phyloP scores from a whole-genome alignment of 2,113 vertebrate species.

The Oxyura jamaicensis region DNA sequence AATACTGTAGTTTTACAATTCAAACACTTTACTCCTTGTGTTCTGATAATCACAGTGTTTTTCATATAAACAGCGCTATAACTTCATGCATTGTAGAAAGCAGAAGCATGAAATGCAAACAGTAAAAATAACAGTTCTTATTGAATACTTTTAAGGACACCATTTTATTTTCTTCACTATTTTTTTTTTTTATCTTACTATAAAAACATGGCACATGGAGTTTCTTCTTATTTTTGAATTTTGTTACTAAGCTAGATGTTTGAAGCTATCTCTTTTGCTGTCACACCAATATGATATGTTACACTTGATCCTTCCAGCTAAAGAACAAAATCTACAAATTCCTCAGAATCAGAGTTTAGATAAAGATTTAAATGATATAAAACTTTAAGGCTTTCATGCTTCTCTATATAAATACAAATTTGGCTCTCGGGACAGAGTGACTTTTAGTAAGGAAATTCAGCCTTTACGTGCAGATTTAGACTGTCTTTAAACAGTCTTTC shows the following conservation, averaged over 20 bases:
- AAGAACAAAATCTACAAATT: neutral
- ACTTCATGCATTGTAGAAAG: conserved; percentile 5
- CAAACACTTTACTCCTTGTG: conserved; percentile 35
- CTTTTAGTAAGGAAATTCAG: neutral
- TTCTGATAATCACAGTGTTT: conserved; percentile 1
- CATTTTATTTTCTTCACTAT: neutral
- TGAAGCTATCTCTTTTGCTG: neutral
- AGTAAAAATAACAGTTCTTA: neutral
- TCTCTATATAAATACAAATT: neutral
- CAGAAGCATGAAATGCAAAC: conserved; percentile 36
- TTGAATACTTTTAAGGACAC: neutral
- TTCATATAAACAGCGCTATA: neutral
- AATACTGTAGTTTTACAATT: conserved; percentile 14
- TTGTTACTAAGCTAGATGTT: neutral
- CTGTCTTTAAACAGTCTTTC: neutral
- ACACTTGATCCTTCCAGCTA: neutral
- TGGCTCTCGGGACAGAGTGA: neutral
- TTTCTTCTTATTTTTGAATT: neutral
- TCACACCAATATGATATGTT: neutral
- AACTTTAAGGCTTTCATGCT: neutral
- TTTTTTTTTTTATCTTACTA: neutral
- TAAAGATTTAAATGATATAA: neutral
- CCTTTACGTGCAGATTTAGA: neutral
- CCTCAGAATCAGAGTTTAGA: neutral
- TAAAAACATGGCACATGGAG: neutral